A percentile compares a stretch with the other conserved stretches of the same genome.
Conservation (phyloP, 2,888 invertebrate genomes). For the Nineta flava region DNA sequence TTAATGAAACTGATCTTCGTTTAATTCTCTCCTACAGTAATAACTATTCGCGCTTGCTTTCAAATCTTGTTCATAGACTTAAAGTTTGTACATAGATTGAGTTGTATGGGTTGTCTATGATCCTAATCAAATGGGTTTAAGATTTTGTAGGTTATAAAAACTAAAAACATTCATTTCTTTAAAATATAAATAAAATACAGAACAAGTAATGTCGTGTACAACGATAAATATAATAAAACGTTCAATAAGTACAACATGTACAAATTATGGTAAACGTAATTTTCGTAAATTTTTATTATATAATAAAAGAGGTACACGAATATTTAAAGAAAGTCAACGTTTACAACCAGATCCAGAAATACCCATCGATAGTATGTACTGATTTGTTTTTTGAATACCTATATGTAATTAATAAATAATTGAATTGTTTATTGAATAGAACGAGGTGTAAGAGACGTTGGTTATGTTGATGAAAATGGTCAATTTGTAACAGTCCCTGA, state of each 20-base stretch:
- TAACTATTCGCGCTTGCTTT: too few species aligned
- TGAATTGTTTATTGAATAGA: slow-evolving; percentile 23
- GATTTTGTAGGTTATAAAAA: too few species aligned
- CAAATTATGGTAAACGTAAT: slow-evolving; percentile 54
- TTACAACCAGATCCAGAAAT: slow-evolving; percentile 42
- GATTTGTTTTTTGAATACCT: not conserved
- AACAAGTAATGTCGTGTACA: too few species aligned
- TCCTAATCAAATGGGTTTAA: too few species aligned
- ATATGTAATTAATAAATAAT: not conserved
- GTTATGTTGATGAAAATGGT: slow-evolving; percentile 33
- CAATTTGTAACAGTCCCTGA: slow-evolving; percentile 55
- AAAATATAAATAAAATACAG: too few species aligned
- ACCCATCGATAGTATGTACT: slow-evolving; percentile 40
- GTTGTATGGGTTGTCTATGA: too few species aligned
- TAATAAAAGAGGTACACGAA: slow-evolving; percentile 57
- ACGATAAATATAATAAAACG: slow-evolving; percentile 22
- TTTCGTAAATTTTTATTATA: slow-evolving; percentile 63
- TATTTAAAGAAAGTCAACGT: slow-evolving; percentile 43
- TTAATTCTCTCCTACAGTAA: too few species aligned
- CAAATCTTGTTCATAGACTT: too few species aligned
- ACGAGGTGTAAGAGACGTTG: slow-evolving; percentile 52
- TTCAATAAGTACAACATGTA: slow-evolving; percentile 33
- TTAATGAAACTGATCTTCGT: too few species aligned
- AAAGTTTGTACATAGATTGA: too few species aligned
- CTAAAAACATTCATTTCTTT: too few species aligned